Evolutionary conservation across 2,113 vertebrate genomes (phyloP).

Genomic region (Physeter macrocephalus): DNA sequence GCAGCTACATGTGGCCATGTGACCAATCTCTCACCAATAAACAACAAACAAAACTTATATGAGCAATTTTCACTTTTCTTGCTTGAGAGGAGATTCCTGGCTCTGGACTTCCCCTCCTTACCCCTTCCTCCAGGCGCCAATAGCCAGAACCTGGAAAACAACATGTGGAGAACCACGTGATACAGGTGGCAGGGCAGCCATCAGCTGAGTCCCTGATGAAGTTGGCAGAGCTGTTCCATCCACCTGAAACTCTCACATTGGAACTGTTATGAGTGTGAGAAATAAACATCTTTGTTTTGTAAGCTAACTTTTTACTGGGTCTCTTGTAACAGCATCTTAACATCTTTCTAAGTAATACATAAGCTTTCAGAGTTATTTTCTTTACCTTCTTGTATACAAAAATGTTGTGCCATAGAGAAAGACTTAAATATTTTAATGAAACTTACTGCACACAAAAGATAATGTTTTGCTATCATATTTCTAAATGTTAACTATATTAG

Average conservation of each 20-base stretch:
- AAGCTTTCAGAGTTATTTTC: conserved; percentile 3
- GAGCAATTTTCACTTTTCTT: neutral
- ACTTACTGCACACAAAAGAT: neutral
- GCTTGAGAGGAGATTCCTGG: neutral
- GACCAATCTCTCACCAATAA: neutral
- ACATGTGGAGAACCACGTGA: neutral
- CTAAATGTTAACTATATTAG: neutral
- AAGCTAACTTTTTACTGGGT: neutral
- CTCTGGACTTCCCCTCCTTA: neutral
- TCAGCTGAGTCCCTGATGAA: neutral
- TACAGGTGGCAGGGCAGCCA: neutral
- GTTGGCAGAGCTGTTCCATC: neutral
- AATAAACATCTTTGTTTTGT: neutral
- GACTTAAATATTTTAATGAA: neutral
- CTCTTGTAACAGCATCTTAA: neutral
- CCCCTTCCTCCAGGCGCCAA: neutral
- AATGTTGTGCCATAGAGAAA: neutral
- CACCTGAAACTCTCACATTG: neutral
- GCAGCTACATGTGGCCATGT: neutral
- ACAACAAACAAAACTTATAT: neutral
- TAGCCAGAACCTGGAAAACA: neutral
- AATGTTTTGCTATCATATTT: neutral
- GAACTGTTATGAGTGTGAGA: neutral
- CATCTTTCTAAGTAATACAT: neutral
- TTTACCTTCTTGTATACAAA: neutral